Evolutionary conservation across 2,888 invertebrate species (phyloP).

Genomic region (Lampropteryx suffumata): DNA sequence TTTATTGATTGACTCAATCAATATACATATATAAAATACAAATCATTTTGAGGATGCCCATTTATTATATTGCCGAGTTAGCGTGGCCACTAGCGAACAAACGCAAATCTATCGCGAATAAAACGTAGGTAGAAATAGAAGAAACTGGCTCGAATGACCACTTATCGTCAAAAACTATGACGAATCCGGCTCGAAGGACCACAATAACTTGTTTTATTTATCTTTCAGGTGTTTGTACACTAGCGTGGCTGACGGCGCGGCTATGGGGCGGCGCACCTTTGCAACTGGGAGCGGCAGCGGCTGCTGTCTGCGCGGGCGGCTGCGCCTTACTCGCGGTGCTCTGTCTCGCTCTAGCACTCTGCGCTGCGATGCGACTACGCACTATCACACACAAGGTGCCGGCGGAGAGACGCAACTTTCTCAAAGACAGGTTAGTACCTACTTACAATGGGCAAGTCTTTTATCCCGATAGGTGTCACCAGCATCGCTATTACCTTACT

Average conservation of each 20-base stretch:
- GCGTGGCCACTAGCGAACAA: too few relatives aligned
- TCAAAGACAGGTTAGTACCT: constrained; percentile 75
- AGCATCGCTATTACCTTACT: too few relatives aligned
- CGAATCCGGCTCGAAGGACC: background rate
- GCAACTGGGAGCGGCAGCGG: constrained; percentile 81
- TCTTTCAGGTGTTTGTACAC: constrained; percentile 84
- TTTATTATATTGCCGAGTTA: too few relatives aligned
- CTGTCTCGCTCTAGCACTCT: constrained; percentile 86
- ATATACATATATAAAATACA: too few relatives aligned
- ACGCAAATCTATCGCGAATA: too few relatives aligned
- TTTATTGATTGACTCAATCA: too few relatives aligned
- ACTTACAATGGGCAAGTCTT: too few relatives aligned
- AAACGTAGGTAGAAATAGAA: too few relatives aligned
- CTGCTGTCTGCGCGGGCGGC: constrained; percentile 86
- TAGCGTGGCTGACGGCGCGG: constrained; percentile 86
- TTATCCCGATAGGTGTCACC: too few relatives aligned
- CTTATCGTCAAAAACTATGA: background rate
- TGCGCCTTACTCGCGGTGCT: constrained; percentile 86
- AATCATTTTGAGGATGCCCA: too few relatives aligned
- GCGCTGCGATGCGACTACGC: constrained; percentile 84
- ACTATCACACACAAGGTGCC: constrained; percentile 84
- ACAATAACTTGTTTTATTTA: too few relatives aligned
- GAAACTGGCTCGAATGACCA: too few relatives aligned
- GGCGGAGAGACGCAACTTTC: constrained; percentile 78
- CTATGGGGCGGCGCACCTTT: constrained; percentile 84